These are phyloP conservation scores for Drosophila equinoxialis DNA, from an alignment of 1,140 invertebrate genomes.

Conservation along the genomic window DNA sequence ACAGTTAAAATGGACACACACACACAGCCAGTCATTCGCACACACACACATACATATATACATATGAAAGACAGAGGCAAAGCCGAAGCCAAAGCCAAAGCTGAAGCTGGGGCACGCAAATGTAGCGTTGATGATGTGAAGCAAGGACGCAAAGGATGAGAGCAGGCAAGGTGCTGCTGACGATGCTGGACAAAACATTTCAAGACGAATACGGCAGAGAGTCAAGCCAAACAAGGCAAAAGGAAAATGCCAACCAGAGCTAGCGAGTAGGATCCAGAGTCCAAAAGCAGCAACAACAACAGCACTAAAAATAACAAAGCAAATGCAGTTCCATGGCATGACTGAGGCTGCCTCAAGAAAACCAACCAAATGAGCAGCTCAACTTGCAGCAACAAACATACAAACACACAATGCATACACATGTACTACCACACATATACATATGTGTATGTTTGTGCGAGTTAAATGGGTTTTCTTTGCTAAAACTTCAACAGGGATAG, in stretches of 20 bases:
- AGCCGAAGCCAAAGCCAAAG: slow-evolving; percentile 10
- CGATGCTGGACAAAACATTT: slow-evolving; percentile 46
- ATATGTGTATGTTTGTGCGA: not conserved
- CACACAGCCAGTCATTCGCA: slow-evolving; percentile 3
- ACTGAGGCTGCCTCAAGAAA: slow-evolving; percentile 26
- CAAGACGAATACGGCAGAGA: slow-evolving; percentile 37
- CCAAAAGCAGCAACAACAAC: slow-evolving; percentile 13
- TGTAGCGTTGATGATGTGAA: slow-evolving; percentile 71
- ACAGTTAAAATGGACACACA: slow-evolving; percentile 65
- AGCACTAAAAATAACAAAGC: slow-evolving; percentile 57
- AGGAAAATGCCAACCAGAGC: slow-evolving; percentile 42
- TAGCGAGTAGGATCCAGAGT: not conserved
- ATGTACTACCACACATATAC: no score
- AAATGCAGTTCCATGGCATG: slow-evolving; percentile 27
- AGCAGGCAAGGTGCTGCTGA: slow-evolving; percentile 45
- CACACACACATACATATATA: slow-evolving; percentile 37
- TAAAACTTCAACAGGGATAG: not conserved
- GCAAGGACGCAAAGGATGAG: slow-evolving; percentile 19
- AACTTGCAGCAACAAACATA: slow-evolving; percentile 17
- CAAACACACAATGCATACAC: slow-evolving; percentile 3
- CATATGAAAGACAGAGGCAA: slow-evolving; percentile 18
- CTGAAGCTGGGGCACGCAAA: slow-evolving; percentile 49
- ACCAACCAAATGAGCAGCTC: slow-evolving; percentile 56
- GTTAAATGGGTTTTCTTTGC: slow-evolving; percentile 8
- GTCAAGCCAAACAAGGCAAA: slow-evolving; percentile 46